A percentile compares a stretch with the other conserved stretches of the same genome.
Evolutionary conservation across 2,797 vertebrate genomes (phyloP).

Genomic region (Bovichtus variegatus): DNA sequence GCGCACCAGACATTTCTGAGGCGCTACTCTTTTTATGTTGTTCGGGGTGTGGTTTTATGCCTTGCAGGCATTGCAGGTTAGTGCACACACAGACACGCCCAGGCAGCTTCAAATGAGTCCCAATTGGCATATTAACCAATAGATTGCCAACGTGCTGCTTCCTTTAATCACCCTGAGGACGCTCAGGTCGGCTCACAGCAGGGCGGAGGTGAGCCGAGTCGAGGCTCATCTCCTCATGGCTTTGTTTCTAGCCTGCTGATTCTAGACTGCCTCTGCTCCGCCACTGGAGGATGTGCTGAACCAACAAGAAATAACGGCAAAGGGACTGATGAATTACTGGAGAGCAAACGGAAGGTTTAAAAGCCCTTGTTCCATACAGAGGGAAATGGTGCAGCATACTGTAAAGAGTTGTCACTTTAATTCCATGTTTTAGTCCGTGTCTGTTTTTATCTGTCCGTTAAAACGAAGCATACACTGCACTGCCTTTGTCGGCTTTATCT

Average conservation of each 20-base stretch:
- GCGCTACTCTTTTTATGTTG: slow-evolving; percentile 6
- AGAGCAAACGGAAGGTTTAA: slow-evolving; percentile 23
- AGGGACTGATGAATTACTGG: slow-evolving; percentile 34
- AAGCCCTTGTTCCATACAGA: slow-evolving; percentile 25
- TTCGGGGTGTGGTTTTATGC: slow-evolving; percentile 14
- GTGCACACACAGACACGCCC: background rate
- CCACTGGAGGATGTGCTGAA: slow-evolving; percentile 57
- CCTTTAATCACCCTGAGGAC: slow-evolving; percentile 50
- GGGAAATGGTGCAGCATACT: slow-evolving; percentile 13
- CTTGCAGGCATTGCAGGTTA: background rate
- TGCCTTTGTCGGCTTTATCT: slow-evolving; percentile 48
- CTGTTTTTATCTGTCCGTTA: slow-evolving; percentile 48
- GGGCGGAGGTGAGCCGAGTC: slow-evolving; percentile 49
- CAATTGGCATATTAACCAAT: slow-evolving; percentile 59
- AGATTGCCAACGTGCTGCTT: slow-evolving; percentile 54
- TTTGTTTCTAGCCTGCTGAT: slow-evolving; percentile 44
- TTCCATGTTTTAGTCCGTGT: slow-evolving; percentile 43
- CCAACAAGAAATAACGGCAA: slow-evolving; percentile 38
- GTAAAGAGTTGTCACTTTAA: slow-evolving; percentile 43
- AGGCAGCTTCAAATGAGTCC: slow-evolving; percentile 47
- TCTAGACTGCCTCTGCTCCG: slow-evolving; percentile 33
- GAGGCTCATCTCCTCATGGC: slow-evolving; percentile 32
- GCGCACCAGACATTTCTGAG: slow-evolving; percentile 4
- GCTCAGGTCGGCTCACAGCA: slow-evolving; percentile 13
- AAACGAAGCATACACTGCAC: slow-evolving; percentile 37